Base-by-base conservation (phyloP, 2,797 vertebrate species). In the Amblyraja radiata region DNA sequence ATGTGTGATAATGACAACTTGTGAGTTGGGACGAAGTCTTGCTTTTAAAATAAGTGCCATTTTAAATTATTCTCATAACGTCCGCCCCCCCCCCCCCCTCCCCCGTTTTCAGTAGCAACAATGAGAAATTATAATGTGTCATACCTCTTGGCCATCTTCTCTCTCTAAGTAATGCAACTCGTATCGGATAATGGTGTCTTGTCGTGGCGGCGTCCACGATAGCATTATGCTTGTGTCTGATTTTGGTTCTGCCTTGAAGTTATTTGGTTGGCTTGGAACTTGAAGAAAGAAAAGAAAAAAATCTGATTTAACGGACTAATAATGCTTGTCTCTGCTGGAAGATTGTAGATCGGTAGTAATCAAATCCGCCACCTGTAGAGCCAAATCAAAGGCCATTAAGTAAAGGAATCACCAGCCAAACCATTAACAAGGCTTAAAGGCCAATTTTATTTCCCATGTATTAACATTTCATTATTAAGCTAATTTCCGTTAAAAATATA, bases 191-290 rank as follows among this genome's bases (percentile, higher is more conserved):
- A 99, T 99, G 93, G 98, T 98, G 94, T 99, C 99, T 94, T 99
- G 98, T 93, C 98, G 96, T 23, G 98, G 99, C 73, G 98, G 97
- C 0, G 97, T 97, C 99, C 99, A 99, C 21, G 99, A 99, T 68
- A 99, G 97, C 93, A 99, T 95, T 95, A 99, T 98, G 93, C 98
- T 99, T 0, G 99, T 99, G 97, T 99, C 99, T 54, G 99, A 99
- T 95, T 99, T 98, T 93, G 99, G 98, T 96, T 99, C 99, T 88
- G 98, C 98, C 97, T 97, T 99, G 95, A 99, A 99, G 95, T 99
- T 98, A 3, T 98, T 93, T 0, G 99, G 98, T 93, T 99, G 99
- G 93, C 98, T 98, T 93, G 99, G 99, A 94, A 99, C 99, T 99
- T 95, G 95, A 91, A 94, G 80, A 93, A 92, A 74, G 16, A 46